Base-by-base conservation (phyloP, 1,140 invertebrate species). In the Drosophila kurseongensis region DNA sequence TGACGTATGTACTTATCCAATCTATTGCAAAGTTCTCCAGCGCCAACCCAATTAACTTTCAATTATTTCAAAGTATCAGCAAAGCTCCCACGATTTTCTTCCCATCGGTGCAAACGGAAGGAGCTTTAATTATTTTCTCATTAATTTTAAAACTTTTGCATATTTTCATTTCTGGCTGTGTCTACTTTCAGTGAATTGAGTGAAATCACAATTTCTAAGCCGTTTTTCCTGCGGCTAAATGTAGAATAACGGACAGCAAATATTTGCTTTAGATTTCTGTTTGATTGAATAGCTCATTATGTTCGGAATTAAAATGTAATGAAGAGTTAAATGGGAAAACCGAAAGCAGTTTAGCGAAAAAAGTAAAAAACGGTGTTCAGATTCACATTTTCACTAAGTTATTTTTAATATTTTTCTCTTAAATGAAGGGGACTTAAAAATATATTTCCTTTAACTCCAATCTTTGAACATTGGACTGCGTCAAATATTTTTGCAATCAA, bases 221-320 rank as follows among this genome's bases (percentile, higher is more conserved):
- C 61, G 4, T 36, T 51, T 10, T 16, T 35, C 38, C 18, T 23
- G 12, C 8, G 23, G 61, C 47, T 38, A 13, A 36, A 9, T 14
- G 29, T 23, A 66, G 48, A 52, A 65, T 62, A 35, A 52, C 45
- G 60, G 45, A 51, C 65, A 67, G 29, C 32, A 51, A 68, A 68
- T 52, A 68, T 68, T 68, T 66, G 32, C 32, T 14, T 38, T 36
- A 52, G 44, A 44, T 68, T 68, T 68, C 47, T 32, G 47, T 44
- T 68, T 68, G 60, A 66, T 68, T 68, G 61, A 42, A 29, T 14
- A 68, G 61, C 65, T 68, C 60, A 68, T 68, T 68, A 68, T n/a
- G 18, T 29, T 13, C 13, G 32, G 10, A 38, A 50, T 8, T 13
- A 66, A 54, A 54, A 45, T 18, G 29, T 32, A 50, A 14, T 35